These are phyloP conservation scores for Papilio protenor DNA, from an alignment of 2,888 invertebrate species.

Conservation along the genomic window DNA sequence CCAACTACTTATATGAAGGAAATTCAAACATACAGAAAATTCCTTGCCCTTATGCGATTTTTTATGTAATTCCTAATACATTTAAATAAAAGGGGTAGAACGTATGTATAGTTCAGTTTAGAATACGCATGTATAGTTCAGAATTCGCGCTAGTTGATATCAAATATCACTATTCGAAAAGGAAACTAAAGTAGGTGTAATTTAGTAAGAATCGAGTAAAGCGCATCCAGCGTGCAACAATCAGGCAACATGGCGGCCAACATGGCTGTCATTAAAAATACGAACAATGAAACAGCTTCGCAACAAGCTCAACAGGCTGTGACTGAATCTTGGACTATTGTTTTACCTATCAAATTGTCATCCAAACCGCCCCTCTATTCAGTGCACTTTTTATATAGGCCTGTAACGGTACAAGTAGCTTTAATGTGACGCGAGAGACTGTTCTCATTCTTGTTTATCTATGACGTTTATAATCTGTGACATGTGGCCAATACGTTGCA, in stretches of 20 bases:
- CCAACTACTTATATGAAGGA: neutral
- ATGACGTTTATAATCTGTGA: constrained; percentile 27
- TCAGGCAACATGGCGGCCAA: constrained; percentile 54
- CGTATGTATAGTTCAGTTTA: too few relatives aligned
- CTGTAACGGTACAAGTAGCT: constrained; percentile 54
- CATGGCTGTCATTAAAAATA: constrained; percentile 71
- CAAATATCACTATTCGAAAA: neutral
- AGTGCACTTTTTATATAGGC: constrained; percentile 70
- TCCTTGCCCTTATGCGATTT: neutral
- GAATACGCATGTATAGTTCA: neutral
- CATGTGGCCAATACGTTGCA: constrained; percentile 47
- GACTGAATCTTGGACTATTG: constrained; percentile 76
- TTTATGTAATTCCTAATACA: neutral
- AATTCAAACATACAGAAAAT: neutral
- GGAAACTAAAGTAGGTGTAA: constrained; percentile 50
- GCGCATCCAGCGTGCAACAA: constrained; percentile 72
- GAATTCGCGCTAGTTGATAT: constrained; percentile 7
- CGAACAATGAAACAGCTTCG: constrained; percentile 75
- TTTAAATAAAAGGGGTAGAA: neutral
- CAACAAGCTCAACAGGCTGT: constrained; percentile 76
- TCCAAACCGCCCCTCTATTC: constrained; percentile 66
- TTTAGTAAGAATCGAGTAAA: constrained; percentile 58
- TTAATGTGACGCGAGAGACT: constrained; percentile 55
- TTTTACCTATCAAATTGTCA: constrained; percentile 75
- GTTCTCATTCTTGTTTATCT: constrained; percentile 49